Evolutionary conservation across 2,888 invertebrate genomes (phyloP), one percentile per base, ranked within the genome.

Genomic region (Nemotelus nigrinus): DNA sequence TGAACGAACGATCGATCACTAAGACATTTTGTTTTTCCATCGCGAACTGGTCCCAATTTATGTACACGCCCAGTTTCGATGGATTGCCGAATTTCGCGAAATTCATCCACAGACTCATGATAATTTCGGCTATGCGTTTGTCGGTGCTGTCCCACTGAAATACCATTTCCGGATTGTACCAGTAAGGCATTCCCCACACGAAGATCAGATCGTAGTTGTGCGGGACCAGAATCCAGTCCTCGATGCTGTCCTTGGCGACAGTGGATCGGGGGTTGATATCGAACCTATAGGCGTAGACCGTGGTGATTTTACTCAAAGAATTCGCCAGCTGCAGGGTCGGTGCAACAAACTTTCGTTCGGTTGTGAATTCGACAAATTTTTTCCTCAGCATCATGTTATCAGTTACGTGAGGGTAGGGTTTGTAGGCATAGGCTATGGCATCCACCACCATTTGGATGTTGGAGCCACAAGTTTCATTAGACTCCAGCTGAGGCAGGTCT

Each of bases 151-250:
- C 93, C 95, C 95, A 95, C 83, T 91, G 91, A 48, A 89, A 88
- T 72, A 89, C 87, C 80, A 90, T 89, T 80, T 89, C 88, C 2
- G 90, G 88, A 55, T 89, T 86, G 4, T 90, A 89, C 89, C 93
- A 91, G 85, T 93, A 92, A 0, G 95, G 95, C 82, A 95, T 89
- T 0, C 95, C 95, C 90, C 94, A 95, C 4, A 94, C 90, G 84
- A 94, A 94, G 70, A 94, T 92, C 80, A 95, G 89, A 85, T 95
- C 95, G 81, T 92, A 94, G 85, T 94, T 92, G 84, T 95, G 94
- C 1, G 95, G 94, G 0, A 95, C 94, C 39, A 91, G 91, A 0
- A 93, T 90, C 94, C 95, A 95, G 65, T 91, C 90, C 0, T 94
- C 93, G 45, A 94, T 89, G 72, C 91, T 91, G 48, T 91, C 90